A percentile compares a stretch with the other conserved stretches of the same genome.
These are phyloP conservation scores for Archips xylosteana DNA, from an alignment of 2,888 invertebrate genomes.

Conservation along the genomic window DNA sequence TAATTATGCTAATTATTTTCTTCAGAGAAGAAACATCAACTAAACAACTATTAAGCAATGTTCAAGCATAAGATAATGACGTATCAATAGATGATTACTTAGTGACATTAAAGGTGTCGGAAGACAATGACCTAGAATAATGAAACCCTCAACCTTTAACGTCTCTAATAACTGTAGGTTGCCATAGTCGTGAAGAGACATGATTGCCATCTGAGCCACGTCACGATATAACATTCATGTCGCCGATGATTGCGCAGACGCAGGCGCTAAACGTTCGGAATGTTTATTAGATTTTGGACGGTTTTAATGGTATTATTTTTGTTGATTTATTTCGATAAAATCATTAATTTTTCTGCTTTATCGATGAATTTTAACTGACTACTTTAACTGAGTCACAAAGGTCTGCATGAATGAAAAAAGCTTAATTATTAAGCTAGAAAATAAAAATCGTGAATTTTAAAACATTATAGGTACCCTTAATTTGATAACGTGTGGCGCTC, in stretches of 20 bases:
- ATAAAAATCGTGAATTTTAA: too few species aligned
- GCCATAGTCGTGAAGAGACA: constrained; percentile 71
- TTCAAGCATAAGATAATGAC: not conserved
- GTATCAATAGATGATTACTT: constrained; percentile 5
- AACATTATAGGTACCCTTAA: too few species aligned
- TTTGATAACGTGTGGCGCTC: too few species aligned
- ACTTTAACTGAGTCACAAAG: too few species aligned
- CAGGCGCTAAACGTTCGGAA: constrained; percentile 62
- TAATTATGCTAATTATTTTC: too few species aligned
- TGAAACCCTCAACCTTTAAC: constrained; percentile 63
- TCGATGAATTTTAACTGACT: too few species aligned
- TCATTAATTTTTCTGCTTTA: not conserved
- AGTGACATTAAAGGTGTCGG: constrained; percentile 34
- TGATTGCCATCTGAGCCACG: constrained; percentile 76
- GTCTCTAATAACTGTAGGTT: constrained; percentile 65
- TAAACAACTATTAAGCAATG: too few species aligned
- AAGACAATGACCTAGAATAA: constrained; percentile 43
- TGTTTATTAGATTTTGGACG: constrained; percentile 40
- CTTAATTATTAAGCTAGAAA: too few species aligned
- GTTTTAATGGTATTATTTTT: constrained; percentile 9
- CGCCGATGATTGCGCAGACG: constrained; percentile 62
- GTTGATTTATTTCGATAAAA: not conserved
- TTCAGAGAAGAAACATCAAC: too few species aligned
- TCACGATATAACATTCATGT: constrained; percentile 69
- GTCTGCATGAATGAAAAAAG: too few species aligned